These are phyloP conservation scores for Nycticebus coucang DNA, from an alignment of 2,113 vertebrate species.

Conservation along the genomic window DNA sequence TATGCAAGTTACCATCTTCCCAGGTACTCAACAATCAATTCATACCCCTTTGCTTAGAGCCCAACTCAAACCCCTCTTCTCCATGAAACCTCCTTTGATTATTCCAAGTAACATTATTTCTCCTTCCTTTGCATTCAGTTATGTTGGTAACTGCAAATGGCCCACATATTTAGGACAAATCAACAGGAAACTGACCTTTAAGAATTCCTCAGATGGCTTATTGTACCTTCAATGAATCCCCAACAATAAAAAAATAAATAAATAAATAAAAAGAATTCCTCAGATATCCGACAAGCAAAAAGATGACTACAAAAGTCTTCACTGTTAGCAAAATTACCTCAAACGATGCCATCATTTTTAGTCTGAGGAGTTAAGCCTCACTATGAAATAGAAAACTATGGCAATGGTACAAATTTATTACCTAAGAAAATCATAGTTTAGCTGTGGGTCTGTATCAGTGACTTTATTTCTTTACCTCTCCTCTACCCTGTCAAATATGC, in stretches of 20 bases:
- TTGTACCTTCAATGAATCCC: no score
- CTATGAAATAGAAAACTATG: background rate
- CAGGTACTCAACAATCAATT: background rate
- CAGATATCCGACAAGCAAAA: background rate
- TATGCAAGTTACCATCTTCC: background rate
- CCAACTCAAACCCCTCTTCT: background rate
- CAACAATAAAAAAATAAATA: no score
- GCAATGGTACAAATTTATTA: background rate
- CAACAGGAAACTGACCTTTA: background rate
- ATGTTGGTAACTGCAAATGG: background rate
- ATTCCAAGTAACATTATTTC: background rate
- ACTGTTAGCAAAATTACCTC: background rate
- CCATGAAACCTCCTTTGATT: background rate
- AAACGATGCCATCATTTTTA: background rate
- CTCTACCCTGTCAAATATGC: background rate
- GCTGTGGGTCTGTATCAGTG: background rate
- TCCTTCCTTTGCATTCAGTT: background rate
- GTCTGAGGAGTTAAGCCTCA: background rate
- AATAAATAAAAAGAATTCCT: slow-evolving; percentile 23
- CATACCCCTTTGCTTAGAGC: background rate
- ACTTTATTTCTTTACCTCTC: background rate
- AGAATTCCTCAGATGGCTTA: background rate
- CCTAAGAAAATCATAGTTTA: background rate
- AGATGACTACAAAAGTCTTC: background rate
- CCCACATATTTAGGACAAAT: background rate